These are phyloP conservation scores for Gopherus evgoodei DNA, from an alignment of 2,113 vertebrate species.

Conservation along the genomic window DNA sequence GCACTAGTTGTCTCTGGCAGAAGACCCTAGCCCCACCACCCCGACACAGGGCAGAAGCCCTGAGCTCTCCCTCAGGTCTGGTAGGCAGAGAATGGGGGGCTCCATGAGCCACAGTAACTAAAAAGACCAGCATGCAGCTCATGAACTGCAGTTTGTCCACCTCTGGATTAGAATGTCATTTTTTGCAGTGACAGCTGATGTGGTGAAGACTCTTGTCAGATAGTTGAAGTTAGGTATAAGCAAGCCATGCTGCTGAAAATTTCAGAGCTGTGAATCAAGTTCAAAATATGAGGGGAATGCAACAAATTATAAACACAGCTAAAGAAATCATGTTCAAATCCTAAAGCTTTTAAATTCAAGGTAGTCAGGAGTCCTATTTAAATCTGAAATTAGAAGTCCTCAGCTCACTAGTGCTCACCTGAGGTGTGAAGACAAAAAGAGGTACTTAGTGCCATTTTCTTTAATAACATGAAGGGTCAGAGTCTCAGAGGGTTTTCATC, in stretches of 20 bases:
- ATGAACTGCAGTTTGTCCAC: not conserved
- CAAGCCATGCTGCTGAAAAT: not conserved
- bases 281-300: not conserved
- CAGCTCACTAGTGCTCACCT: not conserved
- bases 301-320: not conserved
- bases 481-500: not conserved
- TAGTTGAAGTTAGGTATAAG: not conserved
- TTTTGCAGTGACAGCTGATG: not conserved
- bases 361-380: not conserved
- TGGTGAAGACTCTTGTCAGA: not conserved
- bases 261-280: not conserved
- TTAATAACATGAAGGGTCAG: too few relatives aligned
- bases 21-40: too few relatives aligned
- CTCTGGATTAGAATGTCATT: fast-evolving
- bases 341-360: not conserved
- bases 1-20: too few relatives aligned
- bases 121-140: too few relatives aligned
- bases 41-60: too few relatives aligned
- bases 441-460: not conserved
- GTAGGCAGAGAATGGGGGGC: not conserved
- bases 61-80: not conserved
- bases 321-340: not conserved
- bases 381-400: not conserved
- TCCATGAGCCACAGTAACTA: not conserved
- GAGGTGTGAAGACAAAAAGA: too few relatives aligned